Base-by-base conservation (phyloP, 2,113 vertebrate species). In the Centropristis striata region DNA sequence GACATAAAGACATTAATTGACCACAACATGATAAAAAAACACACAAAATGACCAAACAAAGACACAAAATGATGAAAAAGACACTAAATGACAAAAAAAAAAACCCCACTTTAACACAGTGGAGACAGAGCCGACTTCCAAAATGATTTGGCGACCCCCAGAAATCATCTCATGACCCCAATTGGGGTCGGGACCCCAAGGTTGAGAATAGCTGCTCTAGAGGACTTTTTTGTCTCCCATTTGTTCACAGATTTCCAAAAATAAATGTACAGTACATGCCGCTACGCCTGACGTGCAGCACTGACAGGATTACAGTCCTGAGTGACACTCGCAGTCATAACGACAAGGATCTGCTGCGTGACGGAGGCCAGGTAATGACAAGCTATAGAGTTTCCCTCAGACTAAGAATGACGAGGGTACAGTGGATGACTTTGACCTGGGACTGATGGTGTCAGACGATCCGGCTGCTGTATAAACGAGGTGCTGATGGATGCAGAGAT, bases 401-500 rank as follows among this genome's bases (percentile, higher is more conserved):
- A 68, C 59, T 41, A 13, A 41, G 57, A 76, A 59, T 65, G 81
- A 81, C 76, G 72, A n/a, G 64, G 55, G 53, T 9, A 64, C 15
- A 13, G 60, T 49, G 69, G 66, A 67, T 61, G 67, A 79, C 79
- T 90, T 74, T 80, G 80, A 89, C 85, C 85, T 10, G 42, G 44
- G 75, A 61, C 64, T 20, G 46, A 54, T 25, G 13, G 59, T 36
- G 86, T 70, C 64, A 61, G 76, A 75, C n/a, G 76, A 64, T 84
- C 72, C 0, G 18, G 51, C 77, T 58, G 84, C 71, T 58, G 67
- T 64, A 7, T 80, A 36, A 86, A 86, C n/a, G 80, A 76, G 71
- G 80, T 85, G 83, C 44, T 89, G 91, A 91, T 49, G 73, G 83
- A 64, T 55, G 67, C 78, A 63, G 59, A 39, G 7, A 27, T 58